Evolutionary conservation across 2,113 vertebrate species (phyloP).

Genomic region (Phainopepla nitens): DNA sequence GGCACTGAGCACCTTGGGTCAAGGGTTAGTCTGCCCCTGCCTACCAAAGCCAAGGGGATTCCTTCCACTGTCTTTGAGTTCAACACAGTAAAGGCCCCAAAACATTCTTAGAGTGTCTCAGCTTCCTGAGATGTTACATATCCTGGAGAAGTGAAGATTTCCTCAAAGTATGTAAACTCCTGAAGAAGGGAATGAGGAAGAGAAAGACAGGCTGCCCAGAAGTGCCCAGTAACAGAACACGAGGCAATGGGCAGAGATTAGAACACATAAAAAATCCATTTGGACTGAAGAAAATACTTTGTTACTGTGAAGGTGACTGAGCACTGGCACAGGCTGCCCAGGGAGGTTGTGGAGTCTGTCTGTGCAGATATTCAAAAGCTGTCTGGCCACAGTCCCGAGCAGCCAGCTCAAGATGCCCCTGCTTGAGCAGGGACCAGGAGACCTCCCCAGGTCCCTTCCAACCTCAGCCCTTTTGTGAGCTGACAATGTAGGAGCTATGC

Average conservation of each 20-base stretch:
- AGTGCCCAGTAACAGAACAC: background rate
- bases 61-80: background rate
- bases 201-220: background rate
- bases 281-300: background rate
- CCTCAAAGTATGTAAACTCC: background rate
- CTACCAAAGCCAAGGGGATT: background rate
- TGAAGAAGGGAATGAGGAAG: background rate
- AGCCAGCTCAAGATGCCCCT: background rate
- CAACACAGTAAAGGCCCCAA: background rate
- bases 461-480: background rate
- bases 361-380: background rate
- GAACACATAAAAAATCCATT: background rate
- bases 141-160: background rate
- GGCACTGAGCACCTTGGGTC: background rate
- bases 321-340: background rate
- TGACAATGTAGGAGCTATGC: background rate
- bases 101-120: background rate
- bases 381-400: background rate
- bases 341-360: background rate
- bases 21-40: background rate
- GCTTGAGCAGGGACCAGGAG: background rate
- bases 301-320: background rate
- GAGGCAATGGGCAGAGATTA: background rate
- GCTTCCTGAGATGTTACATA: background rate
- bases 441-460: background rate